Evolutionary conservation across 1,140 invertebrate genomes (phyloP).

Genomic region (Planococcus citri): DNA sequence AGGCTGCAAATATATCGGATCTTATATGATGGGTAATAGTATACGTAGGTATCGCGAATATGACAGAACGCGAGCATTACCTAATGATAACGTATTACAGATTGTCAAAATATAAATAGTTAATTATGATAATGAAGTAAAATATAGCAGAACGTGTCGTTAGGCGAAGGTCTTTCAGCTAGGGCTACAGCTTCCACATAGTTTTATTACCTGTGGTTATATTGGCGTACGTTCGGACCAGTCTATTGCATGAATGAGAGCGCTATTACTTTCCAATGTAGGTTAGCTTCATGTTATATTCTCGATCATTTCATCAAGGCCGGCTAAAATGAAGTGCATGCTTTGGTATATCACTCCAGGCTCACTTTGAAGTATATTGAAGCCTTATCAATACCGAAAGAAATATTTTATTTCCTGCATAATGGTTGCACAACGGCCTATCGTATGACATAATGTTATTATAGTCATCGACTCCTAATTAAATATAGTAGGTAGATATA

Average conservation of each 20-base stretch:
- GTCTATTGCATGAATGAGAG: background rate
- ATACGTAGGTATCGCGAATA: background rate
- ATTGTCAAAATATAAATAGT: background rate
- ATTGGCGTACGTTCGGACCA: background rate
- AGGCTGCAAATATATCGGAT: background rate
- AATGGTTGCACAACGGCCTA: background rate
- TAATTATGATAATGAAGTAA: background rate
- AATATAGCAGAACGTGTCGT: background rate
- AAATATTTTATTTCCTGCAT: background rate
- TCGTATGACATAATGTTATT: constrained; percentile 7
- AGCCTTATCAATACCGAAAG: background rate
- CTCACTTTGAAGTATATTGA: background rate
- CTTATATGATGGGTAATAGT: too few relatives aligned
- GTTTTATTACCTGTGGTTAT: background rate
- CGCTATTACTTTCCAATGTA: background rate
- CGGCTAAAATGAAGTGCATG: background rate
- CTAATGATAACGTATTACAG: constrained; percentile 3
- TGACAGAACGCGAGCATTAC: background rate
- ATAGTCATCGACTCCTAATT: constrained; percentile 3
- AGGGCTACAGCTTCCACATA: background rate
- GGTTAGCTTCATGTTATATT: background rate
- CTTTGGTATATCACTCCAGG: background rate
- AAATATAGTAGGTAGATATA: too few relatives aligned
- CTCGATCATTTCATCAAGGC: constrained; percentile 2
- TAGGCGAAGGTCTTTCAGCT: background rate